A percentile compares a stretch with the other conserved stretches of the same genome.
These are phyloP conservation scores for Rynchops niger DNA, from an alignment of 2,113 vertebrate species.

Conservation along the genomic window DNA sequence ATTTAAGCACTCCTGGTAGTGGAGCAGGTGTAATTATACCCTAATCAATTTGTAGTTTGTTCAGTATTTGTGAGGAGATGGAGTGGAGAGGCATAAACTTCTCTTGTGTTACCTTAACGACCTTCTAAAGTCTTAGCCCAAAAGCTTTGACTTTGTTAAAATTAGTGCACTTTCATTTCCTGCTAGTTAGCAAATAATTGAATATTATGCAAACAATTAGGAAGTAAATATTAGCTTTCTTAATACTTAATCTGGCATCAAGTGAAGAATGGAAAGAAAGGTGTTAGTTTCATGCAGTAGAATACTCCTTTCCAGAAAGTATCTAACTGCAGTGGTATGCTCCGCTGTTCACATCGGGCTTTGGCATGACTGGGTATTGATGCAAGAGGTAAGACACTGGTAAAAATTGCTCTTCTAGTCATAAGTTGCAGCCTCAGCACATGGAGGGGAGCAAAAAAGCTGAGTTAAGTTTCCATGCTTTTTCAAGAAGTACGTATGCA, in stretches of 20 bases:
- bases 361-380: neutral
- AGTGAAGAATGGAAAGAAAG: neutral
- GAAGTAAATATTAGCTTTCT: neutral
- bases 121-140: neutral
- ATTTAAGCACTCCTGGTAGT: neutral
- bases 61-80: neutral
- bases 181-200: neutral
- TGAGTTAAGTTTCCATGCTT: neutral
- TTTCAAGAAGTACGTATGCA: neutral
- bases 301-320: neutral
- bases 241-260: neutral
- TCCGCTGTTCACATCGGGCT: neutral
- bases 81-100: neutral
- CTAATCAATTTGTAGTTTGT: neutral
- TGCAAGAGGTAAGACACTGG: neutral
- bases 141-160: neutral
- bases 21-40: neutral
- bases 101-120: neutral
- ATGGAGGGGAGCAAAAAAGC: neutral
- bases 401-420: neutral
- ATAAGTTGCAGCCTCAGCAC: neutral
- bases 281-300: neutral
- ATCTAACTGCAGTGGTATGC: neutral
- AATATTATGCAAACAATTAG: neutral
- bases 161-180: neutral